Evolutionary conservation across 92 coral and sea anemone genomes (phyloP).

Genomic region (Plumapathes pennacea): DNA sequence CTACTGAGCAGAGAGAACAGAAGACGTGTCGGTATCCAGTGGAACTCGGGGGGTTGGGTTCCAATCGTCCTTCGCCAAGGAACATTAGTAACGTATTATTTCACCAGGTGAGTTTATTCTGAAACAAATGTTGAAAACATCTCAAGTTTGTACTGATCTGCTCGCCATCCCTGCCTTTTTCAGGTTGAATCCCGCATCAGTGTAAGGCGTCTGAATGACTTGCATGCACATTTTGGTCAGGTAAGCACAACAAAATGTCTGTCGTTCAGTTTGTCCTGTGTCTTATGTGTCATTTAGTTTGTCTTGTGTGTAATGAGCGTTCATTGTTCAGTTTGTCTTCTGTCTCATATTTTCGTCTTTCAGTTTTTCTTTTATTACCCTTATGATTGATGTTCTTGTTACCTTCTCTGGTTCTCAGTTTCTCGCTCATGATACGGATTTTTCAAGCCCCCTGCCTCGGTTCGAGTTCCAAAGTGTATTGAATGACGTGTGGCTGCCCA

Average conservation of each 20-base stretch:
- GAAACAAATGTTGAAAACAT: background rate
- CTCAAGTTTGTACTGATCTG: no score
- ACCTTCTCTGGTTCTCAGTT: conserved; percentile 46
- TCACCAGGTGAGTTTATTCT: conserved; percentile 55
- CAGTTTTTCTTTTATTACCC: background rate
- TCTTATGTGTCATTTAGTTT: background rate
- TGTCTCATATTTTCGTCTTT: background rate
- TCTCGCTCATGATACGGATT: conserved; percentile 80
- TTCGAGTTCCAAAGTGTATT: conserved; percentile 73
- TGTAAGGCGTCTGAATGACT: conserved; percentile 73
- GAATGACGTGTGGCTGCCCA: conserved; percentile 91
- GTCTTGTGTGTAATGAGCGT: no score
- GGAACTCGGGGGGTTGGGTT: conserved; percentile 79
- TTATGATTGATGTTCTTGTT: background rate
- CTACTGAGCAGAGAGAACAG: conserved; percentile 34
- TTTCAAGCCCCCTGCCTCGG: conserved; percentile 86
- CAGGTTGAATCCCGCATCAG: conserved; percentile 71
- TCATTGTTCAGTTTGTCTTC: background rate
- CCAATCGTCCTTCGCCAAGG: conserved; percentile 82
- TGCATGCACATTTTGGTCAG: conserved; percentile 95
- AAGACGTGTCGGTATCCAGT: conserved; percentile 53
- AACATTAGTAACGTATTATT: conserved; percentile 79
- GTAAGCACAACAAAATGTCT: no score
- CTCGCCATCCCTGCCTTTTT: conserved; percentile 10
- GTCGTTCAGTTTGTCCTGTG: background rate